phyloP scores from a whole-genome alignment of 2,888 invertebrate genomes.

The Crematogaster levior region DNA sequence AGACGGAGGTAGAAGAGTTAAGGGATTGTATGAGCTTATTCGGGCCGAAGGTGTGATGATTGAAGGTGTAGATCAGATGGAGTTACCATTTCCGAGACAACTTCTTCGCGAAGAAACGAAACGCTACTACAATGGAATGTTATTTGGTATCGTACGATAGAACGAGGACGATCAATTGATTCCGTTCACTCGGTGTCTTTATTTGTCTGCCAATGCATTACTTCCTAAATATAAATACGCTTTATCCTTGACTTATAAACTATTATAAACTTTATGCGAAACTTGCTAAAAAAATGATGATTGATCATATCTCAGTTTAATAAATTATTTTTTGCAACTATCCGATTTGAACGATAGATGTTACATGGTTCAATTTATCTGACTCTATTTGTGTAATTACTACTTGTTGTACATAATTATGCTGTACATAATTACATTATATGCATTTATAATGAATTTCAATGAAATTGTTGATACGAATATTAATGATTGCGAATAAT shows the following conservation, averaged over 20 bases:
- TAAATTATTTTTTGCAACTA: neutral
- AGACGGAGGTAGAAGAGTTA: conserved; percentile 42
- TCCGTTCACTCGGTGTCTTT: neutral
- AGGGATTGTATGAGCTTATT: neutral
- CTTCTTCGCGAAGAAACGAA: neutral
- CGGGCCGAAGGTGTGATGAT: conserved; percentile 13
- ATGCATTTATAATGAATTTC: conserved; percentile 1
- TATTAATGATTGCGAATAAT: conserved; percentile 36
- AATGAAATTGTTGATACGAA: conserved; percentile 16
- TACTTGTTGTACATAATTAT: conserved; percentile 28
- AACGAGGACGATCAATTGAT: conserved; percentile 40
- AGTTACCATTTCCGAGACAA: conserved; percentile 57
- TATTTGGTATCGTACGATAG: conserved; percentile 18
- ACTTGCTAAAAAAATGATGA: neutral
- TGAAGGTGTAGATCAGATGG: conserved; percentile 38
- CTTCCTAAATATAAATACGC: conserved; percentile 9
- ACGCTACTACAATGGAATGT: neutral
- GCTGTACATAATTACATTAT: too few species aligned
- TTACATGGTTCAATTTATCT: neutral
- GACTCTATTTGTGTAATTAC: conserved; percentile 6
- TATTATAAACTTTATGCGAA: too few species aligned
- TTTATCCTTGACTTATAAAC: neutral
- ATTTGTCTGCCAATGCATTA: neutral
- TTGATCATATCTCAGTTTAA: neutral
- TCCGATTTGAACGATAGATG: neutral